These are phyloP conservation scores for Peromyscus aztecus DNA, from an alignment of 2,797 vertebrate species.

Conservation along the genomic window DNA sequence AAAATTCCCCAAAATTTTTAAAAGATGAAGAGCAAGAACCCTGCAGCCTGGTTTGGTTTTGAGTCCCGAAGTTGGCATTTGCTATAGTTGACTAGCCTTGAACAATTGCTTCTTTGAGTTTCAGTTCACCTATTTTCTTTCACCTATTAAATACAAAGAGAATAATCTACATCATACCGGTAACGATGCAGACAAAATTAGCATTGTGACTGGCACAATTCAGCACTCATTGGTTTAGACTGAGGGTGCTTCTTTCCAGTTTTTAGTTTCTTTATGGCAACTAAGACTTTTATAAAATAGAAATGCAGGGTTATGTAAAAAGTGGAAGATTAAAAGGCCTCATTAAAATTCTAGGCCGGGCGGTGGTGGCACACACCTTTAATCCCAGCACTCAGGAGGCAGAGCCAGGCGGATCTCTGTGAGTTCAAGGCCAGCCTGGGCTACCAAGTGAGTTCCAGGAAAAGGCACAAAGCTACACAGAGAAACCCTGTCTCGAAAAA, in stretches of 20 bases:
- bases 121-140: slow-evolving; percentile 51
- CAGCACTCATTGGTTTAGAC: slow-evolving; percentile 29
- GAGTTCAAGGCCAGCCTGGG: too few relatives aligned
- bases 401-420: too few relatives aligned
- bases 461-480: too few relatives aligned
- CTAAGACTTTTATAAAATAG: slow-evolving; percentile 63
- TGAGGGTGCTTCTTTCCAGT: slow-evolving; percentile 14
- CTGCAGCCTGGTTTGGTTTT: neutral
- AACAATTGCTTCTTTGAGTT: slow-evolving; percentile 58
- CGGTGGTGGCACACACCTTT: too few relatives aligned
- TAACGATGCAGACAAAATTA: slow-evolving; percentile 41
- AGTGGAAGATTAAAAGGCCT: slow-evolving; percentile 60
- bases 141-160: slow-evolving; percentile 49
- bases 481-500: too few relatives aligned
- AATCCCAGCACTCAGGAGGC: too few relatives aligned
- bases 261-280: slow-evolving; percentile 44
- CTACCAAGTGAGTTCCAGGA: too few relatives aligned
- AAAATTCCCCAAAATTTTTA: slow-evolving; percentile 1
- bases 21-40: slow-evolving; percentile 44
- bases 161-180: slow-evolving; percentile 16
- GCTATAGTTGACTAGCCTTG: neutral
- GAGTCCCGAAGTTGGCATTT: slow-evolving; percentile 27
- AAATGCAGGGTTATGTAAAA: slow-evolving; percentile 58
- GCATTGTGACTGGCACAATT: slow-evolving; percentile 24
- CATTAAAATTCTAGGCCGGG: slow-evolving; percentile 68